Conservation (phyloP, 1,140 invertebrate species). For the Cyrtorhinus lividipennis region DNA sequence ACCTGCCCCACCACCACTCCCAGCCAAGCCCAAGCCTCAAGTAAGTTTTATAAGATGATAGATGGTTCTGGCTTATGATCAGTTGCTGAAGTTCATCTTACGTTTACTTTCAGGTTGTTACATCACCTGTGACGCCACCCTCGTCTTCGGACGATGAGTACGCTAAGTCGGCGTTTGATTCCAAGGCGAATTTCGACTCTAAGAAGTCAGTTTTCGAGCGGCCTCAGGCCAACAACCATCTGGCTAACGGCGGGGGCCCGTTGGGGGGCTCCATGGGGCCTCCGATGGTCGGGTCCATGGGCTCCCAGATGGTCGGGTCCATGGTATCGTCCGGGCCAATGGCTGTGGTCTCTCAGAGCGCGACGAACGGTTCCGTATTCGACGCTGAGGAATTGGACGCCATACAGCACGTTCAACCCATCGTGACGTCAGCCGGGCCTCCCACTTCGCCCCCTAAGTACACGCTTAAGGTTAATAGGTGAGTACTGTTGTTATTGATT, state of each 20-base stretch:
- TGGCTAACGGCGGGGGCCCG: neutral
- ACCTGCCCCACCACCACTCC: conserved; percentile 9
- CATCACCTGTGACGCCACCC: conserved; percentile 19
- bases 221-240: neutral
- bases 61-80: too few relatives aligned
- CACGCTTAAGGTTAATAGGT: conserved; percentile 6
- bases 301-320: too few relatives aligned
- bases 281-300: too few relatives aligned
- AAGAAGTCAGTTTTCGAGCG: conserved; percentile 20
- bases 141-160: conserved; percentile 19
- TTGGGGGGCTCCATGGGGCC: neutral
- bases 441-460: conserved; percentile 2
- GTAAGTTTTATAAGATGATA: too few relatives aligned
- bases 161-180: conserved; percentile 16
- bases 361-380: neutral
- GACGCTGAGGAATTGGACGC: neutral
- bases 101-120: conserved; percentile 13
- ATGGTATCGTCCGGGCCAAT: neutral
- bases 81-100: too few relatives aligned
- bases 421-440: neutral
- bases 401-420: neutral
- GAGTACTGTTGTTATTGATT: too few relatives aligned
- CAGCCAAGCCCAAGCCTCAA: conserved; percentile 16
- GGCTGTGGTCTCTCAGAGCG: neutral
- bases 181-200: conserved; percentile 20